These are phyloP conservation scores for Diploscapter pachys DNA, from an alignment of 1,140 invertebrate genomes.

Conservation along the genomic window DNA sequence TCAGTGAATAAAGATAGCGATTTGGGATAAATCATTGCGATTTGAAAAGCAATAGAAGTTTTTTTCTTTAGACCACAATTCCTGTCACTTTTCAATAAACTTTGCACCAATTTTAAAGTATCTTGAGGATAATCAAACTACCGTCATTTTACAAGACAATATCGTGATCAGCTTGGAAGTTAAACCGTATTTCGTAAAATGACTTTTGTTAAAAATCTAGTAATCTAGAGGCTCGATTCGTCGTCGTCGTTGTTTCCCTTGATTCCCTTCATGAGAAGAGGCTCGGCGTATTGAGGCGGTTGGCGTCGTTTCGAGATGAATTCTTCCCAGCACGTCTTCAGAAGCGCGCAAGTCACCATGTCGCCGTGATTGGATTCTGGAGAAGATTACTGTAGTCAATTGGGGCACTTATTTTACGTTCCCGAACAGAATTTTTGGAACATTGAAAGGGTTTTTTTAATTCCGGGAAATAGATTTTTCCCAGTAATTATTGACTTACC, in stretches of 20 bases:
- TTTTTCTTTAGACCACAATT: too few species aligned
- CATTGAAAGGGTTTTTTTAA: too few species aligned
- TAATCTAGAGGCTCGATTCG: constrained; percentile 15
- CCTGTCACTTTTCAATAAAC: too few species aligned
- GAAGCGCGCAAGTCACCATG: constrained; percentile 46
- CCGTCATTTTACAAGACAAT: too few species aligned
- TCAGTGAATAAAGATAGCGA: too few species aligned
- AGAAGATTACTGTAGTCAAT: background rate
- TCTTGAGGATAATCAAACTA: too few species aligned
- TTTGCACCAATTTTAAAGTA: too few species aligned
- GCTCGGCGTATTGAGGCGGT: constrained; percentile 28
- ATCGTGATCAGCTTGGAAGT: too few species aligned
- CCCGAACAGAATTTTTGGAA: background rate
- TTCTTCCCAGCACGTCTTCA: constrained; percentile 47
- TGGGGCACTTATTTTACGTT: background rate
- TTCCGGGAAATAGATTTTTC: too few species aligned
- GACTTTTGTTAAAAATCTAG: background rate
- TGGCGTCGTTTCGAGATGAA: constrained; percentile 30
- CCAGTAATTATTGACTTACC: background rate
- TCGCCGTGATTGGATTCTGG: constrained; percentile 49
- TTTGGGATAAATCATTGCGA: too few species aligned
- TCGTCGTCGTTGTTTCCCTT: constrained; percentile 33
- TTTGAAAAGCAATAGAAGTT: too few species aligned
- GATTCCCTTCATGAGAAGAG: constrained; percentile 24
- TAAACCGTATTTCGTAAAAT: too few species aligned